Conservation (phyloP, 2,113 vertebrate genomes). For the Myiopsitta monachus region DNA sequence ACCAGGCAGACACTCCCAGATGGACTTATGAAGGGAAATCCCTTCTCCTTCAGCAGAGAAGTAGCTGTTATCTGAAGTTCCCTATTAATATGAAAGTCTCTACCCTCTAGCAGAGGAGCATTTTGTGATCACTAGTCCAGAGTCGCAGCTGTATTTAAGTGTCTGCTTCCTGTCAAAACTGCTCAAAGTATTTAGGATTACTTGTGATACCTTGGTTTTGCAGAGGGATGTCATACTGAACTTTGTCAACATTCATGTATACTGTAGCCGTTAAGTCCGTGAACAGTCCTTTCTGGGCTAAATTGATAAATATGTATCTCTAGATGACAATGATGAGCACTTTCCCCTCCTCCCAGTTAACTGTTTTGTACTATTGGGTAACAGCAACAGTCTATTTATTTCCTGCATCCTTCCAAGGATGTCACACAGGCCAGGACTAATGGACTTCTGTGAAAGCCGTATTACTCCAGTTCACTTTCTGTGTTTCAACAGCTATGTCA, state of each 20-base stretch:
- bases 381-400: neutral
- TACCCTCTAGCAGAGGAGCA: neutral
- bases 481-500: neutral
- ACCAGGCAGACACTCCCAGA: neutral
- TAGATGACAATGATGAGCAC: neutral
- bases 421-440: neutral
- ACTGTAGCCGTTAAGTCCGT: neutral
- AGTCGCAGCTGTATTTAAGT: neutral
- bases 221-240: neutral
- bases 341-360: neutral
- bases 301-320: neutral
- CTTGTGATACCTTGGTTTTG: neutral
- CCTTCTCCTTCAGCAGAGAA: neutral
- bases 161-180: slow-evolving; percentile 1
- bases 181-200: neutral
- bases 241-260: neutral
- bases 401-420: neutral
- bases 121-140: neutral
- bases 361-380: neutral
- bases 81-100: neutral
- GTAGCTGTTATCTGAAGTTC: neutral
- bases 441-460: neutral
- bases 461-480: neutral
- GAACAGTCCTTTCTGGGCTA: neutral
- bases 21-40: slow-evolving; percentile 14